Base-by-base conservation (phyloP, 2,888 invertebrate species). In the Phortica okadai region DNA sequence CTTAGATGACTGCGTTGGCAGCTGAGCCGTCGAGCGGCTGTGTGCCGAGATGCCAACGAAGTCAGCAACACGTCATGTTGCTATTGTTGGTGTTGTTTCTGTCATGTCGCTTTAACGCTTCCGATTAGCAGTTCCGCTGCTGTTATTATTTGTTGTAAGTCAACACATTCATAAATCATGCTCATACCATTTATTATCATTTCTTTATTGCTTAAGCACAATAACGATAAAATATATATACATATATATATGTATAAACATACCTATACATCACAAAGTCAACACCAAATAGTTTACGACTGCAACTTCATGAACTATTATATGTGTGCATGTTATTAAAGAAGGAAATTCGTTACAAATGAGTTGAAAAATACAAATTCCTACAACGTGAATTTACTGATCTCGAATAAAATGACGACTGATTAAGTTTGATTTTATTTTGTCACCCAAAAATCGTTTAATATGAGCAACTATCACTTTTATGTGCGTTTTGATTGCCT, bases 401-500 rank as follows among this genome's bases (percentile, higher is more conserved):
- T 33, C 1, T 33, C 33, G 33, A 2, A 33, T 33, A 33, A 33
- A 33, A 33, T 33, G 33, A 33, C 2, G 33, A 33, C 33, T 33
- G 33, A 33, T 33, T 5, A 33, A 2, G 33, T 33, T 33, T 33
- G 33, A 33, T 33, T 33, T 33, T 0, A 33, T 33, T 33, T 33
- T 33, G 33, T 33, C 33, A 59, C 41, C 33, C 21, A 69, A 21
- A 50, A 69, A 50, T 8, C 10, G 14, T 2, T 11, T 2, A 72
- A 56, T 14, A 54, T 33, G 78, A 69, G 73, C 79, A 79, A 81
- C 81, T 86, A 87, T 86, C 85, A 86, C 88, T 77, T 80, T 81
- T 78, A 69, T 76, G 76, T 79, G 76, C 64, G 50, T 50, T 50
- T 73, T 73, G 77, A 83, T 78, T 67, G 44, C 77, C 79, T 76